A percentile compares a stretch with the other conserved stretches of the same genome.
Conservation (phyloP, 1,140 invertebrate species). For the Panagrolaimus sp. region DNA sequence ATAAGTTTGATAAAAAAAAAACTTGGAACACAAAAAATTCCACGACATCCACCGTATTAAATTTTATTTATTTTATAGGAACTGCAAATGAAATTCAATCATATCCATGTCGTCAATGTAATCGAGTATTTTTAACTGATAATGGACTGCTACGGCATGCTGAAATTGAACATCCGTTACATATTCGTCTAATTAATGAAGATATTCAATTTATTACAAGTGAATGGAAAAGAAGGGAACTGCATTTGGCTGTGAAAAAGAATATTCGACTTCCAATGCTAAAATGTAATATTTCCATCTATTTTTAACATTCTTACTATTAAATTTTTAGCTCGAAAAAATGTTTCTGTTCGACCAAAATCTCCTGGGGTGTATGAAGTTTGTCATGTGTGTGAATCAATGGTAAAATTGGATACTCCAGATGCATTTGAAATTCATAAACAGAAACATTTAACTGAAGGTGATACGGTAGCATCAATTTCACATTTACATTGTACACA, state of each 20-base stretch:
- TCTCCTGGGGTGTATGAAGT: slow-evolving; percentile 6
- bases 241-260: neutral
- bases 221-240: slow-evolving; percentile 7
- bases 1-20: no score
- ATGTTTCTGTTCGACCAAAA: neutral
- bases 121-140: slow-evolving; percentile 9
- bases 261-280: neutral
- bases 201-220: slow-evolving; percentile 1
- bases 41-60: no score
- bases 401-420: neutral
- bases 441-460: neutral
- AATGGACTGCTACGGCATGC: neutral
- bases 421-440: slow-evolving; percentile 14
- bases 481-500: neutral
- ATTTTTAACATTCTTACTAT: neutral
- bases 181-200: neutral
- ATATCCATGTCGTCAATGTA: slow-evolving; percentile 3
- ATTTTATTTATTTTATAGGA: neutral
- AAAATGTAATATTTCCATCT: neutral
- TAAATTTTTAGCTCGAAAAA: neutral
- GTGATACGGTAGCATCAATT: neutral
- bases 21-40: no score
- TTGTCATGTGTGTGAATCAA: neutral
- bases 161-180: neutral
- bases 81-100: neutral